Conservation (phyloP, 2,797 vertebrate genomes). For the Callimico goeldii region DNA sequence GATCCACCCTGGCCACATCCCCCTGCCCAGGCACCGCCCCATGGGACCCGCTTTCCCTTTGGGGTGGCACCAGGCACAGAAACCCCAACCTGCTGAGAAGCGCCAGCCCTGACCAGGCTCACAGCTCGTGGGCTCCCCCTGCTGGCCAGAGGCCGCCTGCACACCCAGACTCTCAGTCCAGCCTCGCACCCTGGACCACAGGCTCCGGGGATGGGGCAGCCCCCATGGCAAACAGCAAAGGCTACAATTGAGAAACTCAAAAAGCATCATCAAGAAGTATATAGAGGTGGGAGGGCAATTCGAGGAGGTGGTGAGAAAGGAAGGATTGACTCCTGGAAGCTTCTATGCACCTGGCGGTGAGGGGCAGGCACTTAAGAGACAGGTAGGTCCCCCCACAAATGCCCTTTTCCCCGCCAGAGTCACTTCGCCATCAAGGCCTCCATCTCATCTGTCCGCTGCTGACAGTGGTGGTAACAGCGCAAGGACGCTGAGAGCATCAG, state of each 20-base stretch:
- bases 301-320: neutral
- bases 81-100: neutral
- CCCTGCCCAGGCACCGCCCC: neutral
- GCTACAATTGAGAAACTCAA: neutral
- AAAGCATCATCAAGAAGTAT: neutral
- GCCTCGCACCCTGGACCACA: neutral
- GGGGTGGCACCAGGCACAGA: neutral
- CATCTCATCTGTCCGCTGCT: neutral
- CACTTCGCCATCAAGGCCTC: neutral
- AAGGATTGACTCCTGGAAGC: neutral
- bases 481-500: neutral
- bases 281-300: neutral
- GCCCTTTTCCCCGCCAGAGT: neutral
- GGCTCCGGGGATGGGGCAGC: neutral
- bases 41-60: neutral
- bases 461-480: neutral
- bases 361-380: neutral
- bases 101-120: neutral
- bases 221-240: neutral
- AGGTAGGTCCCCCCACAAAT: neutral
- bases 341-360: neutral
- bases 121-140: constrained; percentile 27
- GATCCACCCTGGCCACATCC: fast-evolving
- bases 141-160: neutral
- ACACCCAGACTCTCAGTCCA: neutral